phyloP scores from a whole-genome alignment of 1,140 invertebrate genomes.

The Danaus plexippus region DNA sequence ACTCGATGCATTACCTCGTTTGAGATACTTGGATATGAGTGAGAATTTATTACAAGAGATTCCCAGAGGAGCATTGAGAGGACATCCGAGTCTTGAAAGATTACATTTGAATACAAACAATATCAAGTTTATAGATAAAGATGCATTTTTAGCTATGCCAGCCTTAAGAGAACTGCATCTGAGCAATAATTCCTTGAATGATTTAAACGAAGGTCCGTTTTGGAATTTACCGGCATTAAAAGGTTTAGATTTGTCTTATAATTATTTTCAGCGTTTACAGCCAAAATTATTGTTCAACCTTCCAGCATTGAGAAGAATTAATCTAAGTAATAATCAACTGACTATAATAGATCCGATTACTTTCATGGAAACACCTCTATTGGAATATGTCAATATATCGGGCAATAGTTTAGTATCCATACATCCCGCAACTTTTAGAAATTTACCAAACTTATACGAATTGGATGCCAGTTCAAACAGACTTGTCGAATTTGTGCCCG shows the following conservation, averaged over 20 bases:
- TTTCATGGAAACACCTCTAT: slow-evolving; percentile 78
- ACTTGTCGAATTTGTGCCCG: slow-evolving; percentile 79
- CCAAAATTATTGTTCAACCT: slow-evolving; percentile 80
- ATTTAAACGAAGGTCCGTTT: slow-evolving; percentile 77
- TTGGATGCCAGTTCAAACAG: slow-evolving; percentile 85
- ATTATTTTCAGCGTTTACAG: slow-evolving; percentile 81
- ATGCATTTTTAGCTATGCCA: slow-evolving; percentile 86
- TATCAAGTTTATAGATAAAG: slow-evolving; percentile 79
- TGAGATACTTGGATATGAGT: slow-evolving; percentile 84
- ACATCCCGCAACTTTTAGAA: slow-evolving; percentile 82
- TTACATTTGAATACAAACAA: slow-evolving; percentile 86
- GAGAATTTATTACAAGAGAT: slow-evolving; percentile 82
- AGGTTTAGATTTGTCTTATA: slow-evolving; percentile 85
- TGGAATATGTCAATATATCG: slow-evolving; percentile 86
- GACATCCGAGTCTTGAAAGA: slow-evolving; percentile 84
- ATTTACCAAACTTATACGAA: slow-evolving; percentile 82
- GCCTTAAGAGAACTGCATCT: slow-evolving; percentile 84
- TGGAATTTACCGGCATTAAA: slow-evolving; percentile 88
- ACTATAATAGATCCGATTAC: slow-evolving; percentile 79
- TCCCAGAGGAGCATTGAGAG: slow-evolving; percentile 80
- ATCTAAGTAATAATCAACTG: slow-evolving; percentile 85
- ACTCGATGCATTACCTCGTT: slow-evolving; percentile 81
- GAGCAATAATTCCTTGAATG: slow-evolving; percentile 83
- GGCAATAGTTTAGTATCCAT: slow-evolving; percentile 78
- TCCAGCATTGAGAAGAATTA: slow-evolving; percentile 81